These are phyloP conservation scores for Drosophila eugracilis DNA, from an alignment of 1,140 invertebrate genomes.

Conservation along the genomic window DNA sequence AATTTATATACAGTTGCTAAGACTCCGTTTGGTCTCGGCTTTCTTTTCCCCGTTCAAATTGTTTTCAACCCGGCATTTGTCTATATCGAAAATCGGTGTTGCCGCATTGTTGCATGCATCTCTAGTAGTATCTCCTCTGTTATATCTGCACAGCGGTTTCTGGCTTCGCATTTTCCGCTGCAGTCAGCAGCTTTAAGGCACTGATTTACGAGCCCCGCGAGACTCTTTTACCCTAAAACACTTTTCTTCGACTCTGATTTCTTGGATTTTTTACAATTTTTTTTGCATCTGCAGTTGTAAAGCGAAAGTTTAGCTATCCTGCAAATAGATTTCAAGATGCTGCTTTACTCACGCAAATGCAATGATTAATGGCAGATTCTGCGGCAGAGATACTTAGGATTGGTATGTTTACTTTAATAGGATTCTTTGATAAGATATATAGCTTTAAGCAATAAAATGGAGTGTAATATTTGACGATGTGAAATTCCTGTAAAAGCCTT, in stretches of 20 bases:
- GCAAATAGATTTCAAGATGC: neutral
- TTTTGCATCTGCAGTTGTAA: neutral
- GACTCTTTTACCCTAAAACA: conserved; percentile 3
- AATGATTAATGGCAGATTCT: neutral
- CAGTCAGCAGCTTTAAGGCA: conserved; percentile 27
- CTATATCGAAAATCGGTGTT: conserved; percentile 25
- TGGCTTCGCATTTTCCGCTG: conserved; percentile 4
- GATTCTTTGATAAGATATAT: too few species aligned
- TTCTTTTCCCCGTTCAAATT: conserved; percentile 21
- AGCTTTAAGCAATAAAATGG: too few species aligned
- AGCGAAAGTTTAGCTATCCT: neutral
- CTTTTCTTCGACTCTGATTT: conserved; percentile 1
- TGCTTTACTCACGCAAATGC: neutral
- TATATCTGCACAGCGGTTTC: conserved; percentile 21
- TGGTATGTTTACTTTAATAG: too few species aligned
- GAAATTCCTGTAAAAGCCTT: too few species aligned
- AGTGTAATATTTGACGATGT: too few species aligned
- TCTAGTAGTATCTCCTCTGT: conserved; percentile 1
- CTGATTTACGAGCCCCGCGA: conserved; percentile 33
- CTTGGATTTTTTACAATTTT: neutral
- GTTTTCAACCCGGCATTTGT: conserved; percentile 28
- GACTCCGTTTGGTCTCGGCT: conserved; percentile 31
- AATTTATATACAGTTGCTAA: conserved; percentile 60
- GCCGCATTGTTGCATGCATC: conserved; percentile 46
- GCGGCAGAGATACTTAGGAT: neutral